phyloP scores from a whole-genome alignment of 2,888 invertebrate genomes.

The Lasioglossum morio region DNA sequence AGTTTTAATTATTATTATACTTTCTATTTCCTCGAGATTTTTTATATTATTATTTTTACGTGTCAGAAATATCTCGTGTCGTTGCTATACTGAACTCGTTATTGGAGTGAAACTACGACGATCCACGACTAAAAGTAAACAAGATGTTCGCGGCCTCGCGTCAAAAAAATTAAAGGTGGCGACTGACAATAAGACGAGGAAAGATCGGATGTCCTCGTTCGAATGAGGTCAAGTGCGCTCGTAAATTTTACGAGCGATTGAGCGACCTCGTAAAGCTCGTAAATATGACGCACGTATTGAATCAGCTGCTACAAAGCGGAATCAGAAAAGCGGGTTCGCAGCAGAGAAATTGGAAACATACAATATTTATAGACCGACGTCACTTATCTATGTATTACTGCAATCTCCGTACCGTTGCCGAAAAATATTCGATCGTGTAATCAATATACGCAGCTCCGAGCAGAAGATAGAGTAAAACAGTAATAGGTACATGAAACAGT shows the following conservation, averaged over 20 bases:
- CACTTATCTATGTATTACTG: background rate
- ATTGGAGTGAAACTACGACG: background rate
- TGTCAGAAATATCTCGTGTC: background rate
- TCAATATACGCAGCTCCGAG: background rate
- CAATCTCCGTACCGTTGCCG: background rate
- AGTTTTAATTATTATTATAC: background rate
- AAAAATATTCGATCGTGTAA: background rate
- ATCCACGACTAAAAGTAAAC: background rate
- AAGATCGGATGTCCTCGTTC: constrained; percentile 15
- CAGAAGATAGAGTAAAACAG: background rate
- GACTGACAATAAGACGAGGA: background rate
- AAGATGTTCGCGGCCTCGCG: background rate
- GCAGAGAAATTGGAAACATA: background rate
- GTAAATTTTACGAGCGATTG: constrained; percentile 7
- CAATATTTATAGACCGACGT: background rate
- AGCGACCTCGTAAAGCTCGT: background rate
- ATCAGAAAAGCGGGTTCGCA: background rate
- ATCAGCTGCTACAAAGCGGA: background rate
- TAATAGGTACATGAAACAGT: background rate
- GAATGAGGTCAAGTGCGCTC: constrained; percentile 25
- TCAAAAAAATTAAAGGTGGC: background rate
- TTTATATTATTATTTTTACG: background rate
- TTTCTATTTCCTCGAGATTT: background rate
- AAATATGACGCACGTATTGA: constrained; percentile 17
- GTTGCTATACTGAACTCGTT: background rate